Base-by-base conservation (phyloP, 1,140 invertebrate genomes). In the Brachionus koreanus region DNA sequence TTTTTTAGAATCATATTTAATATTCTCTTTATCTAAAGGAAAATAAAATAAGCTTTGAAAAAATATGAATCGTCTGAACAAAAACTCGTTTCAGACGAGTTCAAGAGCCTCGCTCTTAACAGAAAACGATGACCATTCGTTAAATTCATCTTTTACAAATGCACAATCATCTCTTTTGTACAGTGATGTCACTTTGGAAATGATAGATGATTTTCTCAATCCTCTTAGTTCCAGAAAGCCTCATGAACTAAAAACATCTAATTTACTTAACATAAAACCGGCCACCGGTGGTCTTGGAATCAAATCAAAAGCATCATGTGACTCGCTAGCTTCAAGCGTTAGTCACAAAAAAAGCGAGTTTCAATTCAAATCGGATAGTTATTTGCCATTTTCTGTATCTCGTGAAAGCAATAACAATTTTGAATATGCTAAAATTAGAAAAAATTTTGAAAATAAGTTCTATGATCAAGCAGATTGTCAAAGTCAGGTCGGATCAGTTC, bases 131-230 rank as follows among this genome's bases (percentile, higher is more conserved):
- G 49, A 57, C 49, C 49, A 57, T 5, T 52, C 49, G 19, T 19
- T 16, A 5, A 57, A 57, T 19, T 57, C 16, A 57, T 57, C 49
- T 6, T 23, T 57, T 57, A 23, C 49, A 16, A n/a, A 23, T 23
- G 49, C n/a, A 19, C 49, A 57, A 57, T 57, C 65, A 37, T 69
- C 65, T 5, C n/a, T 35, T 39, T 69, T 69, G 35, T 33, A 74
- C 49, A 65, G 76, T 12, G 39, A 79, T n/a, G 33, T 79, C 19
- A 61, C 76, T 35, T 37, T 79, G n/a, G 76, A 79, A 79, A 61
- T 79, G 49, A 79, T 79, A 12, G 76, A 79, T 16, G 61, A 79
- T 7, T 79, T 61, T 25, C 23, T 79, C 2, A 79, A 79, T 35
- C 76, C 76, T 13, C 25, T 74, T 2, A 29, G 39, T 33, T 43